These are phyloP conservation scores for Reinhardtius hippoglossoides DNA, from an alignment of 2,113 vertebrate genomes.

Conservation along the genomic window DNA sequence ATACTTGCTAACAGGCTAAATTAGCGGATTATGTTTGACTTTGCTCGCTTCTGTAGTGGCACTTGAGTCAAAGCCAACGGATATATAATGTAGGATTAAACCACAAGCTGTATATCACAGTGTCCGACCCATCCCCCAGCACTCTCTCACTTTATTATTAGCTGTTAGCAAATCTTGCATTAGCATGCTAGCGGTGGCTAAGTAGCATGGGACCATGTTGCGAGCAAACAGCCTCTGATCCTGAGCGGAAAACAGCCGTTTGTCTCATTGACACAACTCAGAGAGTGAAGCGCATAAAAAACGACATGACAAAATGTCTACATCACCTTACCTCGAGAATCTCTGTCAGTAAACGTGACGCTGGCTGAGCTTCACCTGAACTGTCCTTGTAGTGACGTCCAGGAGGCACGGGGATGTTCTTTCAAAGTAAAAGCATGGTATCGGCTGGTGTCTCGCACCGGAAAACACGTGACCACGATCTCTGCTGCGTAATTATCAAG, in stretches of 20 bases:
- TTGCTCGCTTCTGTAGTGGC: not conserved
- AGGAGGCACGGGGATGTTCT: not conserved
- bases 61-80: not conserved
- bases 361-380: not conserved
- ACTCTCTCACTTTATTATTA: conserved; percentile 40
- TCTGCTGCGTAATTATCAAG: too few relatives aligned
- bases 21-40: not conserved
- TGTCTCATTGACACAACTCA: too few relatives aligned
- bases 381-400: conserved; percentile 37
- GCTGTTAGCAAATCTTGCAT: conserved; percentile 51
- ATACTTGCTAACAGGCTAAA: conserved; percentile 1
- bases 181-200: conserved; percentile 67
- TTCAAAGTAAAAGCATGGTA: conserved; percentile 50
- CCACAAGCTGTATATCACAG: not conserved
- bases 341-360: conserved; percentile 1
- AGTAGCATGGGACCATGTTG: conserved; percentile 37
- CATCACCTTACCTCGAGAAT: conserved; percentile 14
- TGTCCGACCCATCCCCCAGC: conserved; percentile 37
- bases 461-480: not conserved
- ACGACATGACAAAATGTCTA: rapidly evolving
- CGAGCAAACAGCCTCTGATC: not conserved
- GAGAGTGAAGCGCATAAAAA: rapidly evolving
- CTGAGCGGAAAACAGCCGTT: not conserved
- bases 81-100: conserved; percentile 20
- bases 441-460: too few relatives aligned